Percentiles rank a stretch among this genome's conserved stretches.
Conservation (phyloP, 2,797 vertebrate species). For the Argya squamiceps region DNA sequence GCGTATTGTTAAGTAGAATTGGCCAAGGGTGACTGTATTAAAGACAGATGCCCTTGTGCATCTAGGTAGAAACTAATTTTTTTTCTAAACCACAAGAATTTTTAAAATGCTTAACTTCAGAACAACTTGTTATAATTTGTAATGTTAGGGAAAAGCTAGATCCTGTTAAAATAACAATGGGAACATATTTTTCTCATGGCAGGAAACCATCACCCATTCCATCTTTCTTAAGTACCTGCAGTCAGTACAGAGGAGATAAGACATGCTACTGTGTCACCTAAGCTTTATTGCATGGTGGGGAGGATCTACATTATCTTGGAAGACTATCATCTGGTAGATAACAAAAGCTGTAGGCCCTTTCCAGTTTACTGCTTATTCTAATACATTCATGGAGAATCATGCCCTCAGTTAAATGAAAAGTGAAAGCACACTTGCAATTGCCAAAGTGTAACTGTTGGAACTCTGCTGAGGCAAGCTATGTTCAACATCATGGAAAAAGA, state of each 20-base stretch:
- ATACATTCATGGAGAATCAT: not conserved
- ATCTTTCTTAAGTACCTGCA: not conserved
- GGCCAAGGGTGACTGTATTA: not conserved
- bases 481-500: not conserved
- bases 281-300: not conserved
- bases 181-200: not conserved
- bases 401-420: not conserved
- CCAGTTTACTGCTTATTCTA: not conserved
- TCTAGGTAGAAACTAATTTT: not conserved
- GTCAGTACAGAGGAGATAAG: not conserved
- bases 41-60: not conserved
- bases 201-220: not conserved
- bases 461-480: not conserved
- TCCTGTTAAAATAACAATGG: not conserved
- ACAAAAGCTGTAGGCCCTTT: not conserved
- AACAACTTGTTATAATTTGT: fast-evolving
- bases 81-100: not conserved
- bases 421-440: not conserved
- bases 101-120: not conserved
- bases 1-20: not conserved
- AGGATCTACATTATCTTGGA: not conserved
- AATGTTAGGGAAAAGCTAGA: not conserved
- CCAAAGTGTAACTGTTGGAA: not conserved
- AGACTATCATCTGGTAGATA: not conserved
- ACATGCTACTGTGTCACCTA: not conserved